Conservation (phyloP, 2,888 invertebrate species). For the Dasypogon diadema region DNA sequence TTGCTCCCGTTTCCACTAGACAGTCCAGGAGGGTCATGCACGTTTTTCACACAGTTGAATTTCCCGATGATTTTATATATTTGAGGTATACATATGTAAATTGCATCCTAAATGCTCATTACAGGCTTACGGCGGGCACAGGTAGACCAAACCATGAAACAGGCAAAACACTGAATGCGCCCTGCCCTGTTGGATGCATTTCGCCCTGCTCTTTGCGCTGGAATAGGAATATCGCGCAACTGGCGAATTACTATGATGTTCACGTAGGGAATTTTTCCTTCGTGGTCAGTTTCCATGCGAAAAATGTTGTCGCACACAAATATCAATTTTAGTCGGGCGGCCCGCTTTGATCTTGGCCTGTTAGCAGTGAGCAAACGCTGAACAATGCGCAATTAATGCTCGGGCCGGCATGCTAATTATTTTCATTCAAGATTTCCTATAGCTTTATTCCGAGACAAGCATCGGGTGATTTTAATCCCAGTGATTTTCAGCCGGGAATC, state of each 20-base stretch:
- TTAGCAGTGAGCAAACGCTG: constrained; percentile 3
- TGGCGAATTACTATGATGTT: constrained; percentile 23
- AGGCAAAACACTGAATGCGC: background rate
- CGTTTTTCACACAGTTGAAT: constrained; percentile 9
- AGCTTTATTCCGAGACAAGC: background rate
- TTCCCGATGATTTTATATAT: constrained; percentile 25
- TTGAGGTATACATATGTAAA: background rate
- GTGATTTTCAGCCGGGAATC: background rate
- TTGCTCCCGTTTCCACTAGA: constrained; percentile 41
- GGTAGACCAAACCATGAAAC: background rate
- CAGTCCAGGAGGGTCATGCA: constrained; percentile 20
- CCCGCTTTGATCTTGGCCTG: constrained; percentile 25
- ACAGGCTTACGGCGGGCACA: background rate
- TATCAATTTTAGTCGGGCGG: constrained; percentile 40
- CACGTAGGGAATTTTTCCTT: constrained; percentile 43
- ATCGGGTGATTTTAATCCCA: background rate
- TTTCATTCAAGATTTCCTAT: constrained; percentile 34
- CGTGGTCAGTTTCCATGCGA: constrained; percentile 35
- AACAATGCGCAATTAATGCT: constrained; percentile 51
- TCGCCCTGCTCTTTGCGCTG: background rate
- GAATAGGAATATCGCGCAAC: background rate
- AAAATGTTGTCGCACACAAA: constrained; percentile 41
- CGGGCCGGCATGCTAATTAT: constrained; percentile 46
- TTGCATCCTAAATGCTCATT: background rate
- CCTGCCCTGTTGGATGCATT: background rate